Base-by-base conservation (phyloP, 2,888 invertebrate species). In the Biston stratarius region DNA sequence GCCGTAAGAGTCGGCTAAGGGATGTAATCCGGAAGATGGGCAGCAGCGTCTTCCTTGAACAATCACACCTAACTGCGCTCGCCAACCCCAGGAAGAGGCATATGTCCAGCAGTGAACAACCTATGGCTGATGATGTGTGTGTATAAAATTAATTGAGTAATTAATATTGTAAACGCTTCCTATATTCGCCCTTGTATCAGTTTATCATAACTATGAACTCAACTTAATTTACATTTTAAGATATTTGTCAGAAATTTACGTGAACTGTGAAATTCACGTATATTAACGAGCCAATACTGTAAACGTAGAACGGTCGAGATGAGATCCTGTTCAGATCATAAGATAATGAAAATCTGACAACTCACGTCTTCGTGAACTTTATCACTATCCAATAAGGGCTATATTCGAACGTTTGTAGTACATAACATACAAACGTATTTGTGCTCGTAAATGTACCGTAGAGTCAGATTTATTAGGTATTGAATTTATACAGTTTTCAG, bases 371-470 rank as follows among this genome's bases (percentile, higher is more conserved):
- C 38, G 51, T 48, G 42, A n/a, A 45, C 51, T 45, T 45, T 66
- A 61, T 14, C 0, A 2, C 49, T 0, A 51, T 9, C 3, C 11
- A 47, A 51, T 80, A 79, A 74, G 61, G 11, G 14, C 14, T 53
- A 58, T 48, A 53, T 61, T 61, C 33, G 58, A 52, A 58, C 12
- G 47, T 40, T 49, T 49, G 24, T 38, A 36, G 42, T 15, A 44
- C 15, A 44, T 48, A 36, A 33, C n/a, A 45, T 47, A 67, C 66
- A 65, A 71, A 66, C 61, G 57, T 52, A 38, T 42, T 11, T 51
- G 69, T 69, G 51, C 51, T 79, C 79, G 76, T 80, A 80, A 83
- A 83, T 67, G 68, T 67, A 72, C 63, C 64, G 74, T 70, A 69
- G 42, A 10, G 51, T 47, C 24, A 58, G 59, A 67, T 67, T 67